Evolutionary conservation across 2,113 vertebrate species (phyloP), one percentile per base, ranked within the genome.

Genomic region (Psilopogon haemacephalus): DNA sequence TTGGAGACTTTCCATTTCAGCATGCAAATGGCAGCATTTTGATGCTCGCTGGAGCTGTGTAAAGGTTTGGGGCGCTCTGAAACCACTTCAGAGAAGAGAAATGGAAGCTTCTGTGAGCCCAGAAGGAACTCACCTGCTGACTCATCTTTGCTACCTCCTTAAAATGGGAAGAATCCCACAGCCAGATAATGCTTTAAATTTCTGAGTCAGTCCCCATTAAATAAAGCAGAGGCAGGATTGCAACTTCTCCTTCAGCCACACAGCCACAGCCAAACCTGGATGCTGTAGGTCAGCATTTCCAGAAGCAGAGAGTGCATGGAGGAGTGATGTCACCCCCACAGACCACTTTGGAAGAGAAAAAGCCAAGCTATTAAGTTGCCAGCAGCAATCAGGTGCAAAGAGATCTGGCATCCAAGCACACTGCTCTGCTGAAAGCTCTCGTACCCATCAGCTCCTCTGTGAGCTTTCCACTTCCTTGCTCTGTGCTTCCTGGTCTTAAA

Each of bases 281-380:
- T 52, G 58, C 32, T 11, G 9, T 3, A 3, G 1, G 37, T 2
- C 64, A 68, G 64, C 59, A 16, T 32, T 48, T 48, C 44, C 78
- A 84, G 72, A 26, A 32, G 30, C 21, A 7, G 27, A 5, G 28
- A 5, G 28, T 4, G n/a, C 16, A 1, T 0, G 16, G 1, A 23
- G 7, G 9, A 55, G 70, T 9, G 30, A 17, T 18, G 17, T 23
- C 10, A 32, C 55, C 32, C 32, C 35, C 64, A n/a, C 11, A 9
- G 7, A 38, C 11, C 72, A 38, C 6, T 32, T 44, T 10, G 11
- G 26, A 68, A 76, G 54, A 54, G 30, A 44, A 48, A 75, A 63
- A 59, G 0, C 16, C 19, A 24, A 48, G 8, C 62, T 67, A 17
- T 65, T 13, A 2, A 28, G 5, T 32, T 60, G 20, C 58, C 63